Percentiles rank a stretch among this genome's conserved stretches.
phyloP scores from a whole-genome alignment of 2,113 vertebrate species.

The Proterorhinus semilunaris region DNA sequence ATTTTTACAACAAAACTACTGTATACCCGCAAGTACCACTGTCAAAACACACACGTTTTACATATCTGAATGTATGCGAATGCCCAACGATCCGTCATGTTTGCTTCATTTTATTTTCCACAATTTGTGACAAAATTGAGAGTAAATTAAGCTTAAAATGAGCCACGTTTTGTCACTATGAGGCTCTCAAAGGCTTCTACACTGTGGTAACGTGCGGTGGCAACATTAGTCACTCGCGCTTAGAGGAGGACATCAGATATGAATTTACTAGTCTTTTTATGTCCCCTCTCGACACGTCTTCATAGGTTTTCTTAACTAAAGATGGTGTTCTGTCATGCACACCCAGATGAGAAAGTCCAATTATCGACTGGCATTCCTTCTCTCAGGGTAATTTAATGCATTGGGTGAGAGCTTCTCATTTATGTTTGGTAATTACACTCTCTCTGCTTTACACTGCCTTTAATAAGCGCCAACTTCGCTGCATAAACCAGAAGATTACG shows the following conservation, averaged over 20 bases:
- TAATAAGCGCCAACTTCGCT: slow-evolving; percentile 74
- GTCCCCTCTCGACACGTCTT: background rate
- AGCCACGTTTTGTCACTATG: slow-evolving; percentile 60
- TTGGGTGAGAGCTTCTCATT: slow-evolving; percentile 75
- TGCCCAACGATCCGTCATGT: background rate
- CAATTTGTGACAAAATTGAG: background rate
- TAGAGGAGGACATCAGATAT: slow-evolving; percentile 44
- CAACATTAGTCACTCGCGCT: slow-evolving; percentile 29
- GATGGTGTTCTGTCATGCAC: slow-evolving; percentile 30
- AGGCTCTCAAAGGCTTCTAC: slow-evolving; percentile 51
- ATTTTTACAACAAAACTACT: no score
- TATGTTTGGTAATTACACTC: slow-evolving; percentile 77
- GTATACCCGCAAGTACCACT: no score
- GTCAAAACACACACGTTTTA: no score
- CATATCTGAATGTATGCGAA: no score
- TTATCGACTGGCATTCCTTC: slow-evolving; percentile 71
- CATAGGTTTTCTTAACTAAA: slow-evolving; percentile 33
- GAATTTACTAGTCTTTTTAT: slow-evolving; percentile 4
- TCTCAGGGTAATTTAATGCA: slow-evolving; percentile 75
- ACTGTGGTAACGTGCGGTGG: slow-evolving; percentile 38
- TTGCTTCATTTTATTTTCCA: background rate
- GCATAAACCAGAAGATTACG: slow-evolving; percentile 70
- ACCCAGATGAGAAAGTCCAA: slow-evolving; percentile 69
- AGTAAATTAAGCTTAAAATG: slow-evolving; percentile 34
- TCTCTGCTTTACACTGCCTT: slow-evolving; percentile 73